A percentile compares a stretch with the other conserved stretches of the same genome.
Conservation (phyloP, 2,113 vertebrate genomes). For the Rhadina sibilatrix region DNA sequence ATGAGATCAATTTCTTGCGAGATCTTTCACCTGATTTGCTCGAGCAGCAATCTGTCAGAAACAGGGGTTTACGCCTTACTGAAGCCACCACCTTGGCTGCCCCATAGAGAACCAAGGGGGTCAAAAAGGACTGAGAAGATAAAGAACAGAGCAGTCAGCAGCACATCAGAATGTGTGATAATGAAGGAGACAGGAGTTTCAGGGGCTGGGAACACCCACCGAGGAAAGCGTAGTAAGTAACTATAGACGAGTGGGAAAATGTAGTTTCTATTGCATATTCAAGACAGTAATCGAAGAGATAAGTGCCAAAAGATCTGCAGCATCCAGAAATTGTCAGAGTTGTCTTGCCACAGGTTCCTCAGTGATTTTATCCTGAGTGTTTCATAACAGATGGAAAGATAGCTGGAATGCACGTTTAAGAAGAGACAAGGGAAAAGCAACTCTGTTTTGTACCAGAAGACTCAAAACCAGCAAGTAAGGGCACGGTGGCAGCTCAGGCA, state of each 20-base stretch:
- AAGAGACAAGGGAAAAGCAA: neutral
- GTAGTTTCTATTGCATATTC: slow-evolving; percentile 40
- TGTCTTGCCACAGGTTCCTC: slow-evolving; percentile 42
- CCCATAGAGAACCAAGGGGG: neutral
- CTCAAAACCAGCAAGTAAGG: neutral
- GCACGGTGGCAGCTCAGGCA: neutral
- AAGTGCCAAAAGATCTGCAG: slow-evolving; percentile 28
- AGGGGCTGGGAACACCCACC: neutral
- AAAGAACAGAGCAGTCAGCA: neutral
- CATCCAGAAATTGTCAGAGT: slow-evolving; percentile 19
- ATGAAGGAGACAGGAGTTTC: neutral
- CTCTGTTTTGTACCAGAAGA: neutral
- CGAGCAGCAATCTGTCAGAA: neutral
- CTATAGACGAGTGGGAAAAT: slow-evolving; percentile 14
- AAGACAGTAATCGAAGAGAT: slow-evolving; percentile 19
- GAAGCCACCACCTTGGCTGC: neutral
- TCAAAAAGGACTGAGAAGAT: neutral
- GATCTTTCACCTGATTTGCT: neutral
- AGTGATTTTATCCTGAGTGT: slow-evolving; percentile 37
- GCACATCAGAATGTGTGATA: neutral
- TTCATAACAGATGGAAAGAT: slow-evolving; percentile 33
- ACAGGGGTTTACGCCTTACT: neutral
- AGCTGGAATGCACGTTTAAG: neutral
- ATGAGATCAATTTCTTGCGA: neutral
- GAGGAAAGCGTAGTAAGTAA: neutral